A percentile compares a stretch with the other conserved stretches of the same genome.
These are phyloP conservation scores for Eurytoma californica DNA, from an alignment of 2,888 invertebrate species.

Conservation along the genomic window DNA sequence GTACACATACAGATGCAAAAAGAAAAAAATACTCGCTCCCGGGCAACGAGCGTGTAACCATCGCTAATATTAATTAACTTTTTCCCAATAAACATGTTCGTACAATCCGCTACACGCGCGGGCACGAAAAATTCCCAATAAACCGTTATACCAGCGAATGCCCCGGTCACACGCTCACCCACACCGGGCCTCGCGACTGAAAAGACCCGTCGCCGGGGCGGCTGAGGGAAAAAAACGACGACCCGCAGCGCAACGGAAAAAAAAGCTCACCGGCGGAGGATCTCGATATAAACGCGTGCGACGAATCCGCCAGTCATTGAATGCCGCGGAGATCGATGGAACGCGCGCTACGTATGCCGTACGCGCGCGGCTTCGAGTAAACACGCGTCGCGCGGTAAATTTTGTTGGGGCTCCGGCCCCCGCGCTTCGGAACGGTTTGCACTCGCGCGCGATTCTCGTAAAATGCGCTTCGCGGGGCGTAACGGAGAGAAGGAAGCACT, in stretches of 20 bases:
- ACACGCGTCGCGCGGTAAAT: background rate
- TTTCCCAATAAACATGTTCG: too few species aligned
- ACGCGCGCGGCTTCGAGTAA: background rate
- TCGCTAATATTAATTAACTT: too few species aligned
- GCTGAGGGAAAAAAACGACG: background rate
- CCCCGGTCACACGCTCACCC: background rate
- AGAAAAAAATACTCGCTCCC: too few species aligned
- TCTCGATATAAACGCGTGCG: constrained; percentile 8
- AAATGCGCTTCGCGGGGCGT: constrained; percentile 17
- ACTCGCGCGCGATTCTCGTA: background rate
- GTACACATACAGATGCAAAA: too few species aligned
- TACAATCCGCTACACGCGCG: background rate
- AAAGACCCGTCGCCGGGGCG: background rate
- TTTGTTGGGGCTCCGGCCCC: background rate
- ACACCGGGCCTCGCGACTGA: background rate
- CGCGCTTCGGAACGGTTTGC: background rate
- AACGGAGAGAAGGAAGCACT: constrained; percentile 17
- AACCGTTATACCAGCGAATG: background rate
- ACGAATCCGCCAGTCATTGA: constrained; percentile 1
- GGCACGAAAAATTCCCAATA: background rate
- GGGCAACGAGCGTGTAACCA: too few species aligned
- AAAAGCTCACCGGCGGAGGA: background rate
- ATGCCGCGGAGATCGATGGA: constrained; percentile 8
- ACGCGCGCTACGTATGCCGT: background rate
- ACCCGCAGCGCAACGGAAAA: background rate